Base-by-base conservation (phyloP, 2,113 vertebrate species). In the Theristicus caerulescens region DNA sequence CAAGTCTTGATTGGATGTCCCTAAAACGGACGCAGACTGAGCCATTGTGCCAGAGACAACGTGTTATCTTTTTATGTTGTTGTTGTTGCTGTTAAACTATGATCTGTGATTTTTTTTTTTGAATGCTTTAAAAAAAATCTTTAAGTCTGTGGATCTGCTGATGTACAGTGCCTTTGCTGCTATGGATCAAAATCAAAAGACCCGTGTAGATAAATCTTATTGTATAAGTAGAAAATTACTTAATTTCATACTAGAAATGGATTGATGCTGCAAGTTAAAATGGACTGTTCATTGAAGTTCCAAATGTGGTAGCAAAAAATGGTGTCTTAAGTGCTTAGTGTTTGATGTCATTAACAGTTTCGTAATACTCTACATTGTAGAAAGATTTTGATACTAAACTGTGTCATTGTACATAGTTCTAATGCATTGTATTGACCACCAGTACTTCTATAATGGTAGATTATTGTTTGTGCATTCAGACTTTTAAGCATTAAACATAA, bases 161-260 rank as follows among this genome's bases (percentile, higher is more conserved):
- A 98, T 98, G 98, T 98, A 98, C 98, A 99, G 98, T 99, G 98
- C 98, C 98, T 99, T 99, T 98, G 98, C 98, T 99, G 98, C 98
- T 98, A 98, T 98, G 98, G 98, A 98, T 98, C 98, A 98, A 98
- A 98, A 98, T 98, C 98, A 98, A 98, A 98, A 98, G 98, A 98
- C 98, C 98, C 80, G 95, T 98, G 98, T 98, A 98, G 98, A 98
- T 98, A 98, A 98, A 98, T 97, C 98, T 98, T 98, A 98, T 97
- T 98, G 98, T 98, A 97, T 98, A 98, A 97, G 98, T 99, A 98
- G 98, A 98, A 98, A 97, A 98, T 98, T 93, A 98, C 98, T 98
- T 98, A 98, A 98, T 98, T 98, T 98, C 98, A 97, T 99, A 98
- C 98, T 98, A 99, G 98, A 98, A 98, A 98, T 98, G 98, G 98